Conservation (phyloP, 2,797 vertebrate genomes). For the Rhincodon typus region DNA sequence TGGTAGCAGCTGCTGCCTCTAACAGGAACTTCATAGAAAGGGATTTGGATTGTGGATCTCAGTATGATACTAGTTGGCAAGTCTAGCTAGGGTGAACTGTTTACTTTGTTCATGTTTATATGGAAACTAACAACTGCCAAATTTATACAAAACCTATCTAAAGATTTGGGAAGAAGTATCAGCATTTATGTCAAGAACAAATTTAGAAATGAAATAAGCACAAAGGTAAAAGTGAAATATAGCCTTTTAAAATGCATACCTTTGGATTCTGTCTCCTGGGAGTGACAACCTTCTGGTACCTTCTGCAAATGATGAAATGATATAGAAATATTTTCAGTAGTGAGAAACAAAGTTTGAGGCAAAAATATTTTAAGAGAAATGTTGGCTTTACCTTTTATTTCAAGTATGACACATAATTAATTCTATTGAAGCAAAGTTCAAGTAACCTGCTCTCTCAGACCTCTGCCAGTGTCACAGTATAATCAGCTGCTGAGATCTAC, state of each 20-base stretch:
- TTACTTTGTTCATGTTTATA: background rate
- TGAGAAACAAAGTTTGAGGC: background rate
- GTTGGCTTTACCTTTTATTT: background rate
- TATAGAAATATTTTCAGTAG: background rate
- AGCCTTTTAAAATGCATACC: background rate
- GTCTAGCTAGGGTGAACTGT: too few relatives aligned
- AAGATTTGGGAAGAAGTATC: background rate
- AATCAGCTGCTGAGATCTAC: background rate
- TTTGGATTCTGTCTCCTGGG: too few relatives aligned
- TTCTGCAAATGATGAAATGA: background rate
- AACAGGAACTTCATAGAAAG: background rate
- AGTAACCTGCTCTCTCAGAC: background rate
- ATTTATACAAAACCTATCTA: background rate
- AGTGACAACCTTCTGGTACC: background rate
- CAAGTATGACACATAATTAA: background rate
- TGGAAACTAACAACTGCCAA: background rate
- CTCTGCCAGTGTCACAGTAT: background rate
- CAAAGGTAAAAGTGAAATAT: background rate
- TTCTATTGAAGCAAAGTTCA: background rate
- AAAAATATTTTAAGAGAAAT: background rate
- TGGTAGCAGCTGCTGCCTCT: too few relatives aligned
- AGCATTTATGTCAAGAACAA: background rate
- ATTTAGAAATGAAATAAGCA: background rate
- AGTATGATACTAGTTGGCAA: background rate
- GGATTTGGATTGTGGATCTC: background rate